These are phyloP conservation scores for Tetragonula clypearis DNA, from an alignment of 1,140 invertebrate genomes.

Conservation along the genomic window DNA sequence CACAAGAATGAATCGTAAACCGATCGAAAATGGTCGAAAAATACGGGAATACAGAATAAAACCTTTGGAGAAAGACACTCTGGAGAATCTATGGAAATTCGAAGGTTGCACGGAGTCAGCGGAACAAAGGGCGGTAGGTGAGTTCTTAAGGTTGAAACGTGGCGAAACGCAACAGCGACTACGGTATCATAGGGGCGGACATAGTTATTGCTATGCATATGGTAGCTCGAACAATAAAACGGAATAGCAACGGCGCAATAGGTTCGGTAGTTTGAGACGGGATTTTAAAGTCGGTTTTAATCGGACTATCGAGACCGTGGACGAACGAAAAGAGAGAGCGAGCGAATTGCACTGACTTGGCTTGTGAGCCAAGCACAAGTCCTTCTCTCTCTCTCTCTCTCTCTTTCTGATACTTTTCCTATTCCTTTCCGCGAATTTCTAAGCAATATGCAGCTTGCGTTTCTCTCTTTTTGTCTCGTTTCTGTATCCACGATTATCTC, in stretches of 20 bases:
- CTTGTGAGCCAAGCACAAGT: neutral
- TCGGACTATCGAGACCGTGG: constrained; percentile 66
- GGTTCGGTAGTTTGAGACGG: constrained; percentile 59
- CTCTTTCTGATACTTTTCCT: constrained; percentile 3
- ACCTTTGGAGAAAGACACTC: constrained; percentile 13
- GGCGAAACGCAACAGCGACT: constrained; percentile 41
- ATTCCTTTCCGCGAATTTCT: constrained; percentile 47
- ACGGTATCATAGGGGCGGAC: constrained; percentile 58
- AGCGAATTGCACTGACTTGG: constrained; percentile 40
- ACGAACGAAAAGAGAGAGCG: constrained; percentile 57
- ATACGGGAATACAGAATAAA: constrained; percentile 22
- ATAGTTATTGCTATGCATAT: constrained; percentile 79
- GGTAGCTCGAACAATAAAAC: constrained; percentile 76
- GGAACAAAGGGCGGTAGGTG: constrained; percentile 23
- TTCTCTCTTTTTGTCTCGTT: constrained; percentile 10
- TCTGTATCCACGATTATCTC: neutral
- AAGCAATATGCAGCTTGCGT: constrained; percentile 32
- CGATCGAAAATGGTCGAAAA: neutral
- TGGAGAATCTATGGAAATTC: constrained; percentile 19
- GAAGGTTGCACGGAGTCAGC: constrained; percentile 61
- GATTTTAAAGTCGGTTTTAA: constrained; percentile 77
- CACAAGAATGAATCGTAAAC: neutral
- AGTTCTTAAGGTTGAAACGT: constrained; percentile 34
- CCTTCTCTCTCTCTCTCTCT: neutral
- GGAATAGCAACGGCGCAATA: constrained; percentile 71